Conservation (phyloP, 1,140 invertebrate species). For the Drosophila truncata region DNA sequence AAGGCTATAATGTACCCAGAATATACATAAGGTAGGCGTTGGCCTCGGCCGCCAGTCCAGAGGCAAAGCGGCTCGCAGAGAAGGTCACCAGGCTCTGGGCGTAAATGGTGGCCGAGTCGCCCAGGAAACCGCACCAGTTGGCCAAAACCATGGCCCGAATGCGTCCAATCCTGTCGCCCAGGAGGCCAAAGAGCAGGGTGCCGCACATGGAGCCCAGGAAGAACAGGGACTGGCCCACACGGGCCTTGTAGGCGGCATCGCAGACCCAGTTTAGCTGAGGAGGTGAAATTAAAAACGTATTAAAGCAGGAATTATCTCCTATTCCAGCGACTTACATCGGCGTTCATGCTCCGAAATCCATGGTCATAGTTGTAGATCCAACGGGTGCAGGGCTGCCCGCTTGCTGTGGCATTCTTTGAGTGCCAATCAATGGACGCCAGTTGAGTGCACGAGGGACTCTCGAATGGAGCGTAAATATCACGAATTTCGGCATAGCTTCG, state of each 20-base stretch:
- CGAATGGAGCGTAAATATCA: slow-evolving; percentile 61
- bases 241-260: slow-evolving; percentile 86
- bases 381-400: slow-evolving; percentile 70
- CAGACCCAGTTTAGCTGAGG: slow-evolving; percentile 88
- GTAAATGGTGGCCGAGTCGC: slow-evolving; percentile 86
- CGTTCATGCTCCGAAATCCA: slow-evolving; percentile 86
- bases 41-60: slow-evolving; percentile 87
- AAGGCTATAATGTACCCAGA: slow-evolving; percentile 82
- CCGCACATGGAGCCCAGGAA: slow-evolving; percentile 87
- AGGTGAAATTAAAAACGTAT: neutral
- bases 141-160: slow-evolving; percentile 86
- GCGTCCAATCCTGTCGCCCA: slow-evolving; percentile 87
- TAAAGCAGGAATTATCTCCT: slow-evolving; percentile 6
- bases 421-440: slow-evolving; percentile 40
- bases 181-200: slow-evolving; percentile 86
- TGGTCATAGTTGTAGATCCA: slow-evolving; percentile 86
- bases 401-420: slow-evolving; percentile 49
- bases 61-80: slow-evolving; percentile 86
- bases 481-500: slow-evolving; percentile 52
- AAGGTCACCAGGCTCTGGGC: slow-evolving; percentile 85
- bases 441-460: slow-evolving; percentile 68
- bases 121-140: slow-evolving; percentile 86
- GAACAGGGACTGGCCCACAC: slow-evolving; percentile 87
- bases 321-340: slow-evolving; percentile 85
- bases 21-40: slow-evolving; percentile 88